Conservation (phyloP, 92 coral and sea anemone species). For the Phenganax marumi region DNA sequence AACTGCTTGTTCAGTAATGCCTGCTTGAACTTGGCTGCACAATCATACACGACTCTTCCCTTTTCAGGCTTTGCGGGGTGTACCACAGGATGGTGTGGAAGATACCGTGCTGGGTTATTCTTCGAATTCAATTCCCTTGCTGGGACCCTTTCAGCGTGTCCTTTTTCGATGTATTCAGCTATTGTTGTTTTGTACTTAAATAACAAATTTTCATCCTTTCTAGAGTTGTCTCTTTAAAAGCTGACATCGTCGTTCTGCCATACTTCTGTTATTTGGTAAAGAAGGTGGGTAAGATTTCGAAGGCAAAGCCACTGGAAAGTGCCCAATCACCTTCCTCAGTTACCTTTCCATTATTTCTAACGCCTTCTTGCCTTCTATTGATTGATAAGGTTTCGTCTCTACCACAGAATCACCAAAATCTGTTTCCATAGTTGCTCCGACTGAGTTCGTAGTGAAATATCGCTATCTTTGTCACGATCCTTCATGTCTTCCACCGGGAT, state of each 20-base stretch:
- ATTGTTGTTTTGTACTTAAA: conserved; percentile 41
- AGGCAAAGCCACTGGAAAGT: conserved; percentile 55
- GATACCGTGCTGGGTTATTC: conserved; percentile 11
- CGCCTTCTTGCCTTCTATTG: conserved; percentile 50
- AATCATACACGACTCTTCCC: conserved; percentile 47
- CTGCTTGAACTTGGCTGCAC: conserved; percentile 37
- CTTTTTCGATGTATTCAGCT: conserved; percentile 51
- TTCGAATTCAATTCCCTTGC: conserved; percentile 3
- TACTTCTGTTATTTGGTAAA: conserved; percentile 38
- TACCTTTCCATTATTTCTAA: conserved; percentile 45
- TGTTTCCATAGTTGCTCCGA: conserved; percentile 49
- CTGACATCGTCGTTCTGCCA: conserved; percentile 49
- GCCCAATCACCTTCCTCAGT: conserved; percentile 25
- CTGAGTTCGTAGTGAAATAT: conserved; percentile 20
- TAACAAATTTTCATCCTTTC: conserved; percentile 37
- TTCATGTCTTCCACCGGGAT: background rate
- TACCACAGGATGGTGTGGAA: conserved; percentile 26
- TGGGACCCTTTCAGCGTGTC: conserved; percentile 37
- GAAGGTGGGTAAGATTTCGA: conserved; percentile 39
- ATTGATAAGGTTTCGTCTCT: conserved; percentile 17
- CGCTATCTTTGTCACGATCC: background rate
- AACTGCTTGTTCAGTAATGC: conserved; percentile 42
- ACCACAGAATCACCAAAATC: conserved; percentile 45
- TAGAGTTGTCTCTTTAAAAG: conserved; percentile 47
- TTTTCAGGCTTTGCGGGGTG: conserved; percentile 40